Base-by-base conservation (phyloP, 2,113 vertebrate species). In the Malurus elegans region DNA sequence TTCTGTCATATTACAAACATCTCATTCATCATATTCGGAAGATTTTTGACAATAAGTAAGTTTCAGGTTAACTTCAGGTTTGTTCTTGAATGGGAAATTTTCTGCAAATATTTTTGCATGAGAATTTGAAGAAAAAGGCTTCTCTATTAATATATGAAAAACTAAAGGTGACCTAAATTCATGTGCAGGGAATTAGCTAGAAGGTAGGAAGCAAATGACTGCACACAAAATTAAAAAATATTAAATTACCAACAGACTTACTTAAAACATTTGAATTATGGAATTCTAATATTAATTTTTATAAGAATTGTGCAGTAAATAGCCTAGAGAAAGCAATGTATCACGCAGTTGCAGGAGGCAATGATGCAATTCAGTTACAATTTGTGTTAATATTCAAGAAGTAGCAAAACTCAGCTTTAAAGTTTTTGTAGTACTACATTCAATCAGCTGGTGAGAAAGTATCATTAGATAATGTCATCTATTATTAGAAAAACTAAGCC, bases 211-310 rank as follows among this genome's bases (percentile, higher is more conserved):
- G 18, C 18, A 60, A 32, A 36, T 72, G 31, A 25, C 18, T 36
- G 23, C 32, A 57, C 26, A 48, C 3, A 5, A 45, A 74, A 50
- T 24, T 67, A 6, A 72, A 79, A 70, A 54, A 86, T 75, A 84
- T 2, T 53, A 26, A 53, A 57, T 69, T 93, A 91, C 18, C 64
- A 86, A 78, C 18, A 88, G 79, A 93, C 8, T 23, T 56, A 73
- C 10, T 87, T 56, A 94, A 86, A 81, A 62, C 65, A 90, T 73
- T 76, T 90, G 48, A 97, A 83, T 67, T 79, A 82, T n/a, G 61
- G 78, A 88, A 93, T 88, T 64, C 54, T 53, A 91, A 91, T 25
- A 80, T 6, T 84, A 0, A 12, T 67, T 95, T 94, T 72, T 6
- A 71, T 71, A 95, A 86, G 79, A 96, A 84, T 18, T 34, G 8